Evolutionary conservation across 2,113 vertebrate species (phyloP).

Genomic region (Actenoides lindsayi): DNA sequence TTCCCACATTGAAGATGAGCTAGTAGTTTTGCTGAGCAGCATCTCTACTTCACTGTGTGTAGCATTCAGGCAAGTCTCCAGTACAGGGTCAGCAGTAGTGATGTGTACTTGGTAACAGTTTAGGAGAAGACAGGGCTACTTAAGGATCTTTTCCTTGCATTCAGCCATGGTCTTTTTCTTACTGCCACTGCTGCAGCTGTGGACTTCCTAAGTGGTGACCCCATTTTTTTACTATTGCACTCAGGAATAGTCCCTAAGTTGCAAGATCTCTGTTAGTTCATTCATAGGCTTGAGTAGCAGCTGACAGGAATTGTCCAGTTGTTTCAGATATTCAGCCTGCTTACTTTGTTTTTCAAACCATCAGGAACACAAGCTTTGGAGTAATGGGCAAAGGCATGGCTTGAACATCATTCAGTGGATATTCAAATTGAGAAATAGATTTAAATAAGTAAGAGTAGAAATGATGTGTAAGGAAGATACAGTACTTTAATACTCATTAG

Average conservation of each 20-base stretch:
- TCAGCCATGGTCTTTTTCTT: neutral
- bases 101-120: neutral
- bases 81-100: neutral
- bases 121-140: neutral
- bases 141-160: neutral
- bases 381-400: neutral
- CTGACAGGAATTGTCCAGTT: neutral
- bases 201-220: neutral
- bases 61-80: fast-evolving
- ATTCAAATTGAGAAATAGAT: neutral
- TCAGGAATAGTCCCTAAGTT: neutral
- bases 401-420: neutral
- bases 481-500: neutral
- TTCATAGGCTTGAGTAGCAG: neutral
- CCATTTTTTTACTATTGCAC: neutral
- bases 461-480: neutral
- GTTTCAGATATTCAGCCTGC: neutral
- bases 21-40: neutral
- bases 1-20: neutral
- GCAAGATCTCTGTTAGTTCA: neutral
- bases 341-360: neutral
- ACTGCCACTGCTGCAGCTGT: neutral
- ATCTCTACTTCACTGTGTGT: fast-evolving
- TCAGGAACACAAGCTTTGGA: neutral
- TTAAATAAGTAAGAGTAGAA: neutral